Base-by-base conservation (phyloP, 2,797 vertebrate genomes). In the Lophotriccus pileatus region DNA sequence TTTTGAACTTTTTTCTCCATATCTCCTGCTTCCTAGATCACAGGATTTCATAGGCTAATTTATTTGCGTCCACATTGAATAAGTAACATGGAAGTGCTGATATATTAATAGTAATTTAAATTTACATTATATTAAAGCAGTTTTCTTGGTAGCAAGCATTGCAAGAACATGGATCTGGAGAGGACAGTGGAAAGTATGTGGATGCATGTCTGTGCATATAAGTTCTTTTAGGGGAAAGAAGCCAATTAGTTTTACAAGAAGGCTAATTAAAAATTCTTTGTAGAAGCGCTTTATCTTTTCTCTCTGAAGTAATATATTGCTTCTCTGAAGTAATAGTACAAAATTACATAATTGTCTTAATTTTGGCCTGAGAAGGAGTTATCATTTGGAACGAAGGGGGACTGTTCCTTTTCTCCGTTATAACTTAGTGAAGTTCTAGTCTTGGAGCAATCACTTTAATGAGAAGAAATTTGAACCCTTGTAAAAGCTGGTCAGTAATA, bases 291-390 rank as follows among this genome's bases (percentile, higher is more conserved):
- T 86, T 76, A 28, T 87, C 43, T 91, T 72, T 87, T 89, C 30
- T 95, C 30, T 63, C 74, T 77, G 47, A 87, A 80, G 55, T 55
- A 84, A 79, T 76, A 14, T 52, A 34, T 58, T 66, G 43, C 67
- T 74, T 70, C 41, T 72, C 75, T 77, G 73, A 82, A 93, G 68
- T 56, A 91, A 67, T 67, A 84, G 41, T 73, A 52, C 20, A 93
- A 84, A 94, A 93, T 93, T 87, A 74, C 56, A 36, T 74, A 84
- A 84, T 79, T 89, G 52, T 70, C 68, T 87, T 94, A 69, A 92
- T 82, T 95, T 84, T 92, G 63, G 18, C 44, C 56, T 2, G 0
- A 46, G 43, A 90, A 70, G 28, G 22, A 68, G 46, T 49, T 84
- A 24, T 14, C 12, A 34, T 82, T 56, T 3, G 0, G 37, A 90